phyloP scores from a whole-genome alignment of 2,797 vertebrate genomes.

The Argya squamiceps region DNA sequence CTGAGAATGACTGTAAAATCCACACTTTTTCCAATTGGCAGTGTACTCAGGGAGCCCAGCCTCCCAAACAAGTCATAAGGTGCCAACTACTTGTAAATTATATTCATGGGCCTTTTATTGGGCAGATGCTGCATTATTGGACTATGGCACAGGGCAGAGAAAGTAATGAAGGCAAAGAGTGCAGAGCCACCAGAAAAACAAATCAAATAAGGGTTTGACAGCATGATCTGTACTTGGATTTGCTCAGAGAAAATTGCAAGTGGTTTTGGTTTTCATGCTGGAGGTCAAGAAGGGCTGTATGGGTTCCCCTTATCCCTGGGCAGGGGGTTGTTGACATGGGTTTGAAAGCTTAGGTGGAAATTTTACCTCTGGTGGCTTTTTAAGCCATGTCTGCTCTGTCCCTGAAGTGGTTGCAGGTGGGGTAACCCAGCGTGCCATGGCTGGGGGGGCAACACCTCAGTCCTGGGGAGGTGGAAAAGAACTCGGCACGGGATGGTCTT shows the following conservation, averaged over 20 bases:
- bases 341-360: neutral
- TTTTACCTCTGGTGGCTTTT: neutral
- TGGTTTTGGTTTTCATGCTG: neutral
- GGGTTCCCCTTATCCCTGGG: neutral
- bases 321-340: neutral
- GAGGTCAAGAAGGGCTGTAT: neutral
- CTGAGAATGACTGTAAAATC: neutral
- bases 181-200: neutral
- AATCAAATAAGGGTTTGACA: conserved; percentile 24
- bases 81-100: neutral
- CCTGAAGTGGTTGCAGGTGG: neutral
- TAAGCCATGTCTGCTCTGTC: neutral
- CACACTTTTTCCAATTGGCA: neutral
- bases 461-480: neutral
- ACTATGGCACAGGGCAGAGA: neutral
- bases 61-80: neutral
- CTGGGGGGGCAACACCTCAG: fast-evolving
- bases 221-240: neutral
- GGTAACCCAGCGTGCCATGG: fast-evolving
- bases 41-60: neutral
- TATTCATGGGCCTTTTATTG: neutral
- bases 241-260: conserved; percentile 18
- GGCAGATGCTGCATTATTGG: neutral
- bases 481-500: neutral
- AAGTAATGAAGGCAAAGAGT: conserved; percentile 11